Base-by-base conservation (phyloP, 2,888 invertebrate species). In the Aromia moschata region DNA sequence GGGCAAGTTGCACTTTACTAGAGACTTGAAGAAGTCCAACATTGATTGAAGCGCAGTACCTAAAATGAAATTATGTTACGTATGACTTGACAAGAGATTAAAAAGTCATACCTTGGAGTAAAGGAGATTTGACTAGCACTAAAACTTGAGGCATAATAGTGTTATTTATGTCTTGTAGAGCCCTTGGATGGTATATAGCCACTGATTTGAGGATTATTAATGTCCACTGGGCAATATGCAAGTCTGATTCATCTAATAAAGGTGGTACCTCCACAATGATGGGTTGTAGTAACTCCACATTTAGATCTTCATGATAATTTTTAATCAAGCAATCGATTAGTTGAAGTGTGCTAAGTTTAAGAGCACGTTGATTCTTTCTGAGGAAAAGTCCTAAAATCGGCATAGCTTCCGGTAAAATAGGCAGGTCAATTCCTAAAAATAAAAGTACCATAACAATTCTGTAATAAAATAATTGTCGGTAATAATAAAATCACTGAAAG, bases 141-240 rank as follows among this genome's bases (percentile, higher is more conserved):
- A 98, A 85, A 53, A 97, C 91, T 79, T 95, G 90, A 17, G 93
- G 93, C 72, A 95, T 85, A 76, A 94, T 92, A 58, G 87, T 87
- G 12, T 87, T 84, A 53, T 89, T 87, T 18, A 92, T 87, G 64
- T 87, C 85, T 56, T 89, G 86, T 68, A 95, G 82, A 44, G 94
- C 93, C 67, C 87, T 85, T 5, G 93, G 91, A 76, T 93, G 91
- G 40, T 89, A 84, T 63, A 86, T 84, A 49, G 93, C 93, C 36
- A 94, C 90, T 51, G 93, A 90, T 62, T 93, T 93, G 53, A 96
- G 84, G 49, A 96, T 83, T 53, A 89, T 87, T 60, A 96, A 84
- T 16, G 94, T 93, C 73, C 93, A 87, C 83, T 98, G 98, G 44
- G 98, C 96, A 70, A 99, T 96, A 81, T 98, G 97, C 63, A 99